These are phyloP conservation scores for Limnephilus auricula DNA, from an alignment of 2,888 invertebrate species.

Conservation along the genomic window DNA sequence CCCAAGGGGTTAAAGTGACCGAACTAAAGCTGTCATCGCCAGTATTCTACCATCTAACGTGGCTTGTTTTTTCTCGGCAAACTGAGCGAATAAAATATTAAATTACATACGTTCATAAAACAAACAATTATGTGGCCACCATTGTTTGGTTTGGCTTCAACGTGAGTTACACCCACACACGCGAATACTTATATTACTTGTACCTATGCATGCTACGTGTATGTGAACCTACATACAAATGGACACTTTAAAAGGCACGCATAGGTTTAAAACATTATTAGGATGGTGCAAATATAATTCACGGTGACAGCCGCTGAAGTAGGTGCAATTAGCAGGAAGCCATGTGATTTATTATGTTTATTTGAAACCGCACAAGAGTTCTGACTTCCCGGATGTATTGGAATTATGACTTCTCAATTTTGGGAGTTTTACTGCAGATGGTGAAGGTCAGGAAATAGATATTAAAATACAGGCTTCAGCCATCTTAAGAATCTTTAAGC, in stretches of 20 bases:
- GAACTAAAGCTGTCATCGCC: background rate
- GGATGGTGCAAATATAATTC: background rate
- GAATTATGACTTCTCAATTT: no score
- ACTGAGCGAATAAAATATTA: background rate
- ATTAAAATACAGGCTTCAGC: no score
- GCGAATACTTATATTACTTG: no score
- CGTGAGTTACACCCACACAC: background rate
- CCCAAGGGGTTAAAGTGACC: background rate
- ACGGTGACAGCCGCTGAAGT: background rate
- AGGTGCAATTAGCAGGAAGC: background rate
- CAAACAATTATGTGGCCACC: background rate
- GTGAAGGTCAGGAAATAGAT: no score
- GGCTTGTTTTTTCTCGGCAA: background rate
- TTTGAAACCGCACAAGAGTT: background rate
- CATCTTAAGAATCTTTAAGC: no score
- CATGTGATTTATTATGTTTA: background rate
- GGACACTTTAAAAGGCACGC: background rate
- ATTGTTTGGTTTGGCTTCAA: background rate
- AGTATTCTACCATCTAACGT: background rate
- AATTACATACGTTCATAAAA: background rate
- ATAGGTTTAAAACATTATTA: background rate
- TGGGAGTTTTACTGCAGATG: no score
- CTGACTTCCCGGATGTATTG: no score
- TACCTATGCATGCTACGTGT: no score
- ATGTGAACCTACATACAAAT: background rate